Evolutionary conservation across 2,888 invertebrate species (phyloP), one percentile per base, ranked within the genome.

Genomic region (Galerucella nymphaeae): DNA sequence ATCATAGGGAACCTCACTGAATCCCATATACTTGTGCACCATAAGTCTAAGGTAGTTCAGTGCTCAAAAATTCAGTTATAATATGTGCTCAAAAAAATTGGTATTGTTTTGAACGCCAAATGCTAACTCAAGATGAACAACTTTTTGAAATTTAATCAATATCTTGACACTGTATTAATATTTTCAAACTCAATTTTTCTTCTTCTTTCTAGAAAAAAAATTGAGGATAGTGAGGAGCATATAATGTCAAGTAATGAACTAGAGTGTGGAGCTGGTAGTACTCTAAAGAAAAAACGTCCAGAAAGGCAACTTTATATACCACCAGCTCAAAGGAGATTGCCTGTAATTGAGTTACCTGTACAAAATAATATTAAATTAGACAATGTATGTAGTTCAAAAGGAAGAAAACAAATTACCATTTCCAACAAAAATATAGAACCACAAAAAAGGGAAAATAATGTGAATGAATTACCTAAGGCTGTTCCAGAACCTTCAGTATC

Each of bases 291-390:
- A 76, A 83, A 81, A 73, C 79, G 86, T 74, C 86, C 86, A 16
- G 84, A 85, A 73, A 83, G 86, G 74, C 83, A 83, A 72, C 80
- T 85, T 5, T 86, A 86, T 77, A 81, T 86, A 68, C 86, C 86
- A 53, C 86, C 86, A 66, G 86, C 86, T 38, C 84, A 85, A 80
- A 80, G 86, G 75, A 76, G 72, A 69, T 72, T 75, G 41, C 75
- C 70, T 68, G 71, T 66, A 57, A 68, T 50, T 50, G 74, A 66
- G 66, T 66, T 71, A 59, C 58, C 71, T 42, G n/a, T 62, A 65
- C 75, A 74, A 50, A 70, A 68, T 63, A 70, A 18, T 72, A 64
- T 74, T 71, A 66, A 68, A 73, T 30, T 23, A 14, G 70, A 67
- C n/a, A 41, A 48, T 57, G 58, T 61, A 9, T 50, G n/a, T 57